Conservation (phyloP, 2,888 invertebrate genomes). For the Thymelicus acteon region DNA sequence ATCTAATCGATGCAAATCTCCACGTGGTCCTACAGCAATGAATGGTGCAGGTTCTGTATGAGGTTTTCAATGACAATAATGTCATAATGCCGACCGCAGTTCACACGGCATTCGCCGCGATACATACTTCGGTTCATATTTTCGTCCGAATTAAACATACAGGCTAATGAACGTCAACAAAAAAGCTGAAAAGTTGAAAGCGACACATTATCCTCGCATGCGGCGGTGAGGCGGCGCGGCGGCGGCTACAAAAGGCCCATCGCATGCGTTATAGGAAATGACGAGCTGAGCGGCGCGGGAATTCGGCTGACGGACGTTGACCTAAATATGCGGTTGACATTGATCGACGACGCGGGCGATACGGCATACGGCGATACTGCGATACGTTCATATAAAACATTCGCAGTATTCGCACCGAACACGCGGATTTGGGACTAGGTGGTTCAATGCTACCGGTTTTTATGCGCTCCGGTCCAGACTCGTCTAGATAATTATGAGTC, state of each 20-base stretch:
- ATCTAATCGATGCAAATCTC: too few relatives aligned
- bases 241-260: conserved; percentile 53
- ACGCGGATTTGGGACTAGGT: conserved; percentile 68
- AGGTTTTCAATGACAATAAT: not conserved
- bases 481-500: conserved; percentile 59
- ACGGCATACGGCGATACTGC: conserved; percentile 51
- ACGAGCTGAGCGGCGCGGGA: conserved; percentile 67
- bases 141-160: conserved; percentile 8
- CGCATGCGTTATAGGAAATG: conserved; percentile 53
- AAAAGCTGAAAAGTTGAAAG: conserved; percentile 33
- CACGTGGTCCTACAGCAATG: too few relatives aligned
- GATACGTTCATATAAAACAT: conserved; percentile 73
- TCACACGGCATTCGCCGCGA: not conserved
- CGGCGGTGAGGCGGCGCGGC: conserved; percentile 36
- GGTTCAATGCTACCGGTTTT: conserved; percentile 76
- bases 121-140: conserved; percentile 10
- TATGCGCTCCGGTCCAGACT: conserved; percentile 55
- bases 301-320: conserved; percentile 79
- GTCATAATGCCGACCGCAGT: not conserved
- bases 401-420: conserved; percentile 55
- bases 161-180: conserved; percentile 30
- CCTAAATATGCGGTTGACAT: conserved; percentile 83
- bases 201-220: conserved; percentile 26
- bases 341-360: conserved; percentile 80
- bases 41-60: too few relatives aligned